These are phyloP conservation scores for Brachionus calyciflorus DNA, from an alignment of 1,140 invertebrate species.

Conservation along the genomic window DNA sequence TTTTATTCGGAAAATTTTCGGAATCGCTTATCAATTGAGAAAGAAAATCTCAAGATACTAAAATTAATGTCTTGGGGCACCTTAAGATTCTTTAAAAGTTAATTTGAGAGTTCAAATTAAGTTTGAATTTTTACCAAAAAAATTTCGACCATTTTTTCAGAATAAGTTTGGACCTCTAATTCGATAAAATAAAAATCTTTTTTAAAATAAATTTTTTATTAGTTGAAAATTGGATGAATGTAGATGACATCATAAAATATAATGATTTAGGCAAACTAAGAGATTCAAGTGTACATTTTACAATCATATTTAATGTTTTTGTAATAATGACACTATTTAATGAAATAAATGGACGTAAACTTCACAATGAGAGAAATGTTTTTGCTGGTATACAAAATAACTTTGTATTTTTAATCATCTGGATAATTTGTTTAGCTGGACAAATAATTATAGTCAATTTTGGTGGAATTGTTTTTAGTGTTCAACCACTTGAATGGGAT, in stretches of 20 bases:
- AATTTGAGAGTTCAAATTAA: too few relatives aligned
- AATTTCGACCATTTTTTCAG: too few relatives aligned
- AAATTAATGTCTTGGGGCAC: too few relatives aligned
- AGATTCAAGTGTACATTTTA: constrained; percentile 90
- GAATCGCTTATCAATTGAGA: too few relatives aligned
- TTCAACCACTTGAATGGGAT: constrained; percentile 78
- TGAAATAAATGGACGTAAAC: constrained; percentile 98
- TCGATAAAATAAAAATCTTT: background rate
- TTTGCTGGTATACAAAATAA: constrained; percentile 86
- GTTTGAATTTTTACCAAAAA: too few relatives aligned
- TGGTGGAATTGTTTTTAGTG: constrained; percentile 93
- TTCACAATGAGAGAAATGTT: constrained; percentile 97
- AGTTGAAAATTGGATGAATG: constrained; percentile 25
- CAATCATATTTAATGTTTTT: constrained; percentile 98
- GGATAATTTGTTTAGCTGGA: constrained; percentile 84
- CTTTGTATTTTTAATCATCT: constrained; percentile 96
- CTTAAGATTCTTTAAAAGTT: too few relatives aligned
- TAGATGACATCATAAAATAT: constrained; percentile 23
- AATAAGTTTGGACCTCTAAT: too few relatives aligned
- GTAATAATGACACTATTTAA: constrained; percentile 99
- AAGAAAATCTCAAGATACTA: too few relatives aligned
- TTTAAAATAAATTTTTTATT: background rate
- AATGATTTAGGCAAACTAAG: constrained; percentile 65
- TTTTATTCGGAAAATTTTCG: too few relatives aligned
- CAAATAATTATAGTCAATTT: constrained; percentile 95